phyloP scores from a whole-genome alignment of 2,888 invertebrate species.

The Caenorhabditis wallacei region DNA sequence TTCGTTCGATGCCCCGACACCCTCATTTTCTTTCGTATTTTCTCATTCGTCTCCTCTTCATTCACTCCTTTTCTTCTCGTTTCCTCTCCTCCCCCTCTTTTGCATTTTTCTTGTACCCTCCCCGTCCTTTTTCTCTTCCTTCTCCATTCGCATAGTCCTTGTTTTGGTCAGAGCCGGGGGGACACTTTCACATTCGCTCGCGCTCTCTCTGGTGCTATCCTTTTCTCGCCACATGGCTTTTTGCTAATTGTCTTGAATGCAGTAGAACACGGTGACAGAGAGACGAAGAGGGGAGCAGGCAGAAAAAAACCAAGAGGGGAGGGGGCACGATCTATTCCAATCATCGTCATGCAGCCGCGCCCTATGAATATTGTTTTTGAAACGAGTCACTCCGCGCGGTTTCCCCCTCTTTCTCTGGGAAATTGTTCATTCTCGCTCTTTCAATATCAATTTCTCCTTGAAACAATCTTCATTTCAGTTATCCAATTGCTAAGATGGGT shows the following conservation, averaged over 20 bases:
- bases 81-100: not conserved
- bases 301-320: not conserved
- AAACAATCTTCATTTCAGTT: not conserved
- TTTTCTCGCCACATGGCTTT: not conserved
- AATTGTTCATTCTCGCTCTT: too few species aligned
- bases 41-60: not conserved
- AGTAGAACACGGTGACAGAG: not conserved
- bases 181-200: not conserved
- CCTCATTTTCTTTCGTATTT: not conserved
- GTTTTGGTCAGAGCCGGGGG: constrained; percentile 8
- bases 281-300: not conserved
- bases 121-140: not conserved
- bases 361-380: too few species aligned
- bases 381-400: too few species aligned
- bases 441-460: too few species aligned
- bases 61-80: constrained; percentile 1
- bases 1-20: constrained; percentile 4
- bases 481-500: not conserved
- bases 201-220: not conserved
- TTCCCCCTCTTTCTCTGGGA: too few species aligned
- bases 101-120: constrained; percentile 5
- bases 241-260: not conserved
- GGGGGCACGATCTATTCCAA: not conserved
- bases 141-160: not conserved
- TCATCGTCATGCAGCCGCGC: too few species aligned